phyloP scores from a whole-genome alignment of 1,140 invertebrate genomes.

The Matsumurasca onukii region DNA sequence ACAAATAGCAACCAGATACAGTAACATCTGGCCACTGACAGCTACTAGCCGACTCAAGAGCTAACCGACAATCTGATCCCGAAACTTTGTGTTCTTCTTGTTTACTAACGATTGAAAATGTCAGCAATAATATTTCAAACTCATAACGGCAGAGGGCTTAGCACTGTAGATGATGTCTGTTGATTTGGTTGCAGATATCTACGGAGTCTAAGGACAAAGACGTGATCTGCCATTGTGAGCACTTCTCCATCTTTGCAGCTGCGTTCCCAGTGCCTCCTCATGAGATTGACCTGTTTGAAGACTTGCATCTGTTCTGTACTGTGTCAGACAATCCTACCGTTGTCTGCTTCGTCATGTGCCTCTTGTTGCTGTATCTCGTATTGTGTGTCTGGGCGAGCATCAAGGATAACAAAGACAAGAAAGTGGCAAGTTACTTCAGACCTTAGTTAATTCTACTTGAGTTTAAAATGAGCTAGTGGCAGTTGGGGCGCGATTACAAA shows the following conservation, averaged over 20 bases:
- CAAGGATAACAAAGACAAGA: background rate
- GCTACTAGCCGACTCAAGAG: background rate
- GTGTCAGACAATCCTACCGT: background rate
- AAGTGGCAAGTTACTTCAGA: background rate
- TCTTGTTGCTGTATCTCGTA: background rate
- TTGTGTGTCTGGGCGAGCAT: background rate
- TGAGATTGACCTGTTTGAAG: background rate
- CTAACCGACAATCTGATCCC: background rate
- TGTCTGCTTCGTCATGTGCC: background rate
- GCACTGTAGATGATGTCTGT: background rate
- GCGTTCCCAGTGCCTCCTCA: constrained; percentile 5
- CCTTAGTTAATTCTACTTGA: too few species aligned
- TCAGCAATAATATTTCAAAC: background rate
- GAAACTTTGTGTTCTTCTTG: background rate
- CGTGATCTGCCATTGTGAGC: background rate
- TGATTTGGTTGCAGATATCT: background rate
- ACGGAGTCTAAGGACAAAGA: background rate
- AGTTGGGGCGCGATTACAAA: too few species aligned
- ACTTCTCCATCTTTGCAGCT: background rate
- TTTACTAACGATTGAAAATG: background rate
- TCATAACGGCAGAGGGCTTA: background rate
- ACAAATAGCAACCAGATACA: too few species aligned
- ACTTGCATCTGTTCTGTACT: background rate
- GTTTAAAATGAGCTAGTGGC: too few species aligned
- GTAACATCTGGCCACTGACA: too few species aligned